These are phyloP conservation scores for Pimpla rufipes DNA, from an alignment of 2,888 invertebrate species.

Conservation along the genomic window DNA sequence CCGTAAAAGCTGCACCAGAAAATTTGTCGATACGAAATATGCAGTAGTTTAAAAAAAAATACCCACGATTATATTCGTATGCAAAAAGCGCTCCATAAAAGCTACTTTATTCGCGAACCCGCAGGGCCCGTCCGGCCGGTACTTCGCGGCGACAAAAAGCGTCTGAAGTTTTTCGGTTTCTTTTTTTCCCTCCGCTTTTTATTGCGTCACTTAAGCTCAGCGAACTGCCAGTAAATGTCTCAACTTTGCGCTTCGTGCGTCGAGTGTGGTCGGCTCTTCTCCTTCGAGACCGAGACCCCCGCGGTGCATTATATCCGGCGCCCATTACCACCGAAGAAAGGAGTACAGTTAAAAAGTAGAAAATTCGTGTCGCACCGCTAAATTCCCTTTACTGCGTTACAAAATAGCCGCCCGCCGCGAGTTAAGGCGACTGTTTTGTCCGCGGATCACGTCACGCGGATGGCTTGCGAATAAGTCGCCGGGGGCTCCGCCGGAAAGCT, in stretches of 20 bases:
- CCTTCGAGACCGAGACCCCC: slow-evolving; percentile 4
- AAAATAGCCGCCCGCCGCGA: not conserved
- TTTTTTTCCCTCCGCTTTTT: slow-evolving; percentile 6
- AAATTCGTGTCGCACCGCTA: slow-evolving; percentile 6
- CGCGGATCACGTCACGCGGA: not conserved
- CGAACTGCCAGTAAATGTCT: slow-evolving; percentile 6
- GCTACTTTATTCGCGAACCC: not conserved
- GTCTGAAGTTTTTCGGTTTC: not conserved
- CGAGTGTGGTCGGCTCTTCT: not conserved
- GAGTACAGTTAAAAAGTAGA: not conserved
- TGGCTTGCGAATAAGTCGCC: not conserved
- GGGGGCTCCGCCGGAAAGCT: not conserved
- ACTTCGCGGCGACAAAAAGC: not conserved
- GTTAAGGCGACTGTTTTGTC: not conserved
- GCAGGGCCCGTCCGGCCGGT: not conserved
- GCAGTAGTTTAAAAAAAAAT: no score
- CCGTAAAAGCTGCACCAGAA: no score
- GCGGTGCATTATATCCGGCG: not conserved
- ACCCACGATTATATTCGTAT: not conserved
- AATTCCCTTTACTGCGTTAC: not conserved
- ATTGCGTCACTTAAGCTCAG: slow-evolving; percentile 19
- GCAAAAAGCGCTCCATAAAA: not conserved
- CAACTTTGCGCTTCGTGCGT: slow-evolving; percentile 20
- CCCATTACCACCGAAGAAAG: not conserved
- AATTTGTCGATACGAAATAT: no score